Evolutionary conservation across 2,113 vertebrate species (phyloP).

Genomic region (Tringa solitaria): DNA sequence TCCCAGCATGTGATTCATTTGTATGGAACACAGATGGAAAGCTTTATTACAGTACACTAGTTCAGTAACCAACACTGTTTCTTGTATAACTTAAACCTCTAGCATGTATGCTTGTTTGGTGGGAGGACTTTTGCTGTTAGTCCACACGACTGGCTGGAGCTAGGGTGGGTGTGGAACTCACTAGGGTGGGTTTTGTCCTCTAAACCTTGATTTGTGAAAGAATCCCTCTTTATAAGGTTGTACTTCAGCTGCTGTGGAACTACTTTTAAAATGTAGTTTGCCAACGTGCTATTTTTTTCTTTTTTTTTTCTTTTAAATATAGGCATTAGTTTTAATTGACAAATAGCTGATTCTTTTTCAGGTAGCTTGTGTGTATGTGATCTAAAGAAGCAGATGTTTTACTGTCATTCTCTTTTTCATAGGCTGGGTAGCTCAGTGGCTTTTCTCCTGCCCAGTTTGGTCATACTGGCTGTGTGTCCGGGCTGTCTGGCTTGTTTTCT

Average conservation of each 20-base stretch:
- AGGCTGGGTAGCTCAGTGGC: not conserved
- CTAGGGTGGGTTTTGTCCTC: not conserved
- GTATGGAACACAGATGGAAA: not conserved
- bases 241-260: not conserved
- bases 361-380: fast-evolving
- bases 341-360: not conserved
- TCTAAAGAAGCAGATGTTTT: not conserved
- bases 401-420: not conserved
- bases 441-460: not conserved
- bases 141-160: not conserved
- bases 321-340: not conserved
- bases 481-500: not conserved
- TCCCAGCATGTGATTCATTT: not conserved
- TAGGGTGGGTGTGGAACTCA: not conserved
- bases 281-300: not conserved
- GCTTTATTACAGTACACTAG: not conserved
- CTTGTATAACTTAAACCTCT: not conserved
- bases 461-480: not conserved
- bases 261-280: not conserved
- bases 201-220: not conserved
- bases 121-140: not conserved
- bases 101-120: not conserved
- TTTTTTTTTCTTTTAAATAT: not conserved
- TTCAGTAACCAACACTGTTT: not conserved
- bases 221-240: not conserved